phyloP scores from a whole-genome alignment of 2,797 vertebrate species.

The Mormyrops boulengeri region DNA sequence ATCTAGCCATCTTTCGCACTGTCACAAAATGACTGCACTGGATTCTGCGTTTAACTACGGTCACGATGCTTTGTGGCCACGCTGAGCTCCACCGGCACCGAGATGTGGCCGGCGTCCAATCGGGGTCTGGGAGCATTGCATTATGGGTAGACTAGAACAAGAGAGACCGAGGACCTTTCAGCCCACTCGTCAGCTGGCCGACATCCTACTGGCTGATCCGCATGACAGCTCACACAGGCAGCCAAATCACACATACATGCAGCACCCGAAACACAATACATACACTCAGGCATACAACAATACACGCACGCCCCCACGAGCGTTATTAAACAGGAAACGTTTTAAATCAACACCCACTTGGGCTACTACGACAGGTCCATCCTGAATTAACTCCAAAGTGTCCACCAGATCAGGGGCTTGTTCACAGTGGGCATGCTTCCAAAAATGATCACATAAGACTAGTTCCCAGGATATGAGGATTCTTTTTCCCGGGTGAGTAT shows the following conservation, averaged over 20 bases:
- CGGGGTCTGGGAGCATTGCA: not conserved
- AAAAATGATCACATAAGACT: not conserved
- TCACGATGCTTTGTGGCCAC: not conserved
- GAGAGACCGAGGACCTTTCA: not conserved
- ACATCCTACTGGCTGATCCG: not conserved
- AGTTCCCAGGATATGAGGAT: not conserved
- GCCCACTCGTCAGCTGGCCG: not conserved
- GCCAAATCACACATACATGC: not conserved
- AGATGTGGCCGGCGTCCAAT: not conserved
- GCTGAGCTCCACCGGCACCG: not conserved
- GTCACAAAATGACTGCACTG: not conserved
- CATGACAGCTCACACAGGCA: not conserved
- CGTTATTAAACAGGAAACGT: not conserved
- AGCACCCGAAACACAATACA: not conserved
- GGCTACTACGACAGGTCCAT: not conserved
- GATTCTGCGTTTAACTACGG: not conserved
- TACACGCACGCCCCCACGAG: not conserved
- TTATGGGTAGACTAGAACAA: not conserved
- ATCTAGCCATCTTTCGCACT: not conserved
- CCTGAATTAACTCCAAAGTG: not conserved
- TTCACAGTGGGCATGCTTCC: not conserved
- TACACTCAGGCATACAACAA: not conserved
- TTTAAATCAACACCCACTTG: not conserved
- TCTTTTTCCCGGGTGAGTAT: not conserved
- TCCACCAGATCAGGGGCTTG: not conserved